Conservation (phyloP, 2,113 vertebrate species). For the Mandrillus leucophaeus region DNA sequence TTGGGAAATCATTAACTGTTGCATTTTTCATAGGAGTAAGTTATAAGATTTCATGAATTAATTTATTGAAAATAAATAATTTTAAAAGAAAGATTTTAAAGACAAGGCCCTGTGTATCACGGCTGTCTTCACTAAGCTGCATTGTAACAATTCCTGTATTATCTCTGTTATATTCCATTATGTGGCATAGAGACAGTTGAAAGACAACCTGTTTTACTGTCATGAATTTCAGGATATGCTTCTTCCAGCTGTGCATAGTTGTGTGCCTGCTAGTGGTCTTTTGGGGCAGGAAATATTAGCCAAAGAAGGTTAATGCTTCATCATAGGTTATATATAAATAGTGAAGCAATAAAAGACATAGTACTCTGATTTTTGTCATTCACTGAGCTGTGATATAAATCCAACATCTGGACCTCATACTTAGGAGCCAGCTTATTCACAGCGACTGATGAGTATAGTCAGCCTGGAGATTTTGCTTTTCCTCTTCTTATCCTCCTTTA, state of each 20-base stretch:
- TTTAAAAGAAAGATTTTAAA: constrained; percentile 25
- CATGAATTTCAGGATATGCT: constrained; percentile 1
- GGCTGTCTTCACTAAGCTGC: not conserved
- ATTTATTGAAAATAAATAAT: not conserved
- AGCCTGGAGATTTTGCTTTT: not conserved
- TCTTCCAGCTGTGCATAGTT: not conserved
- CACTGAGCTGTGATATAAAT: not conserved
- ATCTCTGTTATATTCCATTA: not conserved
- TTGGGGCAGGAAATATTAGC: not conserved
- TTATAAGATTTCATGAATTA: not conserved
- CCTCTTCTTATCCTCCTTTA: not conserved
- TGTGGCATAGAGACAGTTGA: not conserved
- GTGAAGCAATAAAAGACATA: not conserved
- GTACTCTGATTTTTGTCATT: not conserved
- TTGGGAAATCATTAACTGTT: not conserved
- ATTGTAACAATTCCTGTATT: not conserved
- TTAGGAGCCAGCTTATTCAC: not conserved
- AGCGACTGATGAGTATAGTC: not conserved
- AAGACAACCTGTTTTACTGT: not conserved
- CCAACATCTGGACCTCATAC: constrained; percentile 22
- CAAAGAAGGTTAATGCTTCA: not conserved
- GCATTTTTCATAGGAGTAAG: not conserved
- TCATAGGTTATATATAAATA: not conserved
- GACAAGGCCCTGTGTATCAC: not conserved
- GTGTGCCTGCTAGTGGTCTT: not conserved